Conservation (phyloP, 2,888 invertebrate species). For the Stenchaetothrips biformis region DNA sequence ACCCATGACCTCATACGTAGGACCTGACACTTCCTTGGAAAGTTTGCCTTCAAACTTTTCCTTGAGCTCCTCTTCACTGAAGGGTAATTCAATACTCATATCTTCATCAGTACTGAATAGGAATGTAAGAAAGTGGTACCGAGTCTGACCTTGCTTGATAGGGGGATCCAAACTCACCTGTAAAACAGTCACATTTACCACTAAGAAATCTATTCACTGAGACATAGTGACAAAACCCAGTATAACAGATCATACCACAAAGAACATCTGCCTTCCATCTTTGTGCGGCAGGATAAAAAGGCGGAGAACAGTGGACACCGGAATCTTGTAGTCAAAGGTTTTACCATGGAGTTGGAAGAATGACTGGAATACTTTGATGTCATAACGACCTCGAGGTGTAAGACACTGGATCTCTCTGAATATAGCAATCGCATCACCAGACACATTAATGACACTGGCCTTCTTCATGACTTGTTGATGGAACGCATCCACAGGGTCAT, state of each 20-base stretch:
- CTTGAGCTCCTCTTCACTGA: slow-evolving; percentile 85
- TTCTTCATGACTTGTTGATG: slow-evolving; percentile 94
- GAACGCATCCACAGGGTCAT: slow-evolving; percentile 95
- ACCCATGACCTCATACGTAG: slow-evolving; percentile 91
- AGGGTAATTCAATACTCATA: slow-evolving; percentile 81
- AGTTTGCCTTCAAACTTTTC: slow-evolving; percentile 92
- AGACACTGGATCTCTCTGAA: slow-evolving; percentile 96
- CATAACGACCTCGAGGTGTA: slow-evolving; percentile 95
- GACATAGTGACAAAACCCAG: not conserved
- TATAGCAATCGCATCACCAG: slow-evolving; percentile 95
- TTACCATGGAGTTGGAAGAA: slow-evolving; percentile 94
- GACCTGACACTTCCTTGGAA: slow-evolving; percentile 82
- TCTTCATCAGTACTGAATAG: slow-evolving; percentile 90
- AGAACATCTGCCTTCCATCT: slow-evolving; percentile 96
- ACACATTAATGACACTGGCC: slow-evolving; percentile 95
- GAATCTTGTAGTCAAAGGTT: slow-evolving; percentile 99
- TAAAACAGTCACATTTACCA: slow-evolving; percentile 33
- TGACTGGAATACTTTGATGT: slow-evolving; percentile 88
- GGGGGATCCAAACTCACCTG: slow-evolving; percentile 90
- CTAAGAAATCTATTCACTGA: not conserved
- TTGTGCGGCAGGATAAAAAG: slow-evolving; percentile 94
- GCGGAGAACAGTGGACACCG: slow-evolving; percentile 91
- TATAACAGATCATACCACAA: slow-evolving; percentile 63
- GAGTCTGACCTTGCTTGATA: slow-evolving; percentile 98
- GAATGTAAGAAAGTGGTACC: slow-evolving; percentile 93